Evolutionary conservation across 2,888 invertebrate genomes (phyloP), one percentile per base, ranked within the genome.

Genomic region (Cacoxenus indagator): DNA sequence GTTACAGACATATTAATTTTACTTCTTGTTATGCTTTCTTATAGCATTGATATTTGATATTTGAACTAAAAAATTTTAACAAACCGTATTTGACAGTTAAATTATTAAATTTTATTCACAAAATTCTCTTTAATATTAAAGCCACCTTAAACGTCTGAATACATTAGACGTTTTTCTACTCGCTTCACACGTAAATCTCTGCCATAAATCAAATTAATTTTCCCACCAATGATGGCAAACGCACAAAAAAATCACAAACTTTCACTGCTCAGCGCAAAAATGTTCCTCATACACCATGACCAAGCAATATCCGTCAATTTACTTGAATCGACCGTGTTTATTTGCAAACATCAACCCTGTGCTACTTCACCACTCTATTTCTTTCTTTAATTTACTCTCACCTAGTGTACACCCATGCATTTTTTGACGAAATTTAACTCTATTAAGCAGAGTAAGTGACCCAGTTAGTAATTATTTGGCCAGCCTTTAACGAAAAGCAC

Each of bases 361-460:
- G 26, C 14, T 8, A 29, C 27, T 14, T 6, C n/a, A n/a, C 14
- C 27, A n/a, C 62, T 48, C 61, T 48, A 48, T 51, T 11, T 54
- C 51, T 62, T 27, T 27, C 45, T 24, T n/a, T n/a, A n/a, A n/a
- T n/a, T n/a, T 24, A n/a, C 51, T 22, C 27, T 31, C 31, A 29
- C 54, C 8, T 48, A 11, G 65, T 11, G 29, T 61, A 26, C 26
- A 55, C 26, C 27, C 31, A 59, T 19, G 61, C 48, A 43, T 51
- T 61, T 59, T n/a, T 48, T 51, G 31, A 64, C 64, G 27, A 65
- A 51, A 69, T 72, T 70, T 67, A 70, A 70, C 57, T 64, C 62
- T 51, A 70, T 64, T 64, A 65, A 64, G 51, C 37, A 8, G 14
- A 17, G 51, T 48, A 43, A 46, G 64, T 70, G 67, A 65, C 70